Percentiles rank a stretch among this genome's conserved stretches.
These are phyloP conservation scores for Callosobruchus maculatus DNA, from an alignment of 2,888 invertebrate species.

Conservation along the genomic window DNA sequence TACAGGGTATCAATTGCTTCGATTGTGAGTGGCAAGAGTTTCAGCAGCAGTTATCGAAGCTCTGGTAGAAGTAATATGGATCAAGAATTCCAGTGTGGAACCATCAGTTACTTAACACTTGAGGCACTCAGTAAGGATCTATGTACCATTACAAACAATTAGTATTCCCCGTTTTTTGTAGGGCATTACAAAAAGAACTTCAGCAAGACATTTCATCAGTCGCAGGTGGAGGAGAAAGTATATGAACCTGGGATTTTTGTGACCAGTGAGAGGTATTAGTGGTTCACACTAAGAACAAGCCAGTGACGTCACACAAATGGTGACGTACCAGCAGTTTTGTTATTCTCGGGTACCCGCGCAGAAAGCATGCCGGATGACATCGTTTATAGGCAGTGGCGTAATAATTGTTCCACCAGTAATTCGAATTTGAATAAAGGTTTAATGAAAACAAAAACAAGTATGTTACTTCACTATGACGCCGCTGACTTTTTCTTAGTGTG, in stretches of 20 bases:
- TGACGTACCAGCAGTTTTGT: no score
- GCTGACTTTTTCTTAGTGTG: no score
- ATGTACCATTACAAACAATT: not conserved
- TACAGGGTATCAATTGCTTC: conserved; percentile 32
- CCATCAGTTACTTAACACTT: conserved; percentile 30
- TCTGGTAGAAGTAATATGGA: conserved; percentile 14
- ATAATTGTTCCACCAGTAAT: no score
- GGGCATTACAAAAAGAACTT: conserved; percentile 40
- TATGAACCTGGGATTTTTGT: conserved; percentile 40
- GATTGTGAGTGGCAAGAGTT: conserved; percentile 25
- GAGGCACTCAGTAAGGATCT: conserved; percentile 31
- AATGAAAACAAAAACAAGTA: no score
- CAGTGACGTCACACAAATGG: no score
- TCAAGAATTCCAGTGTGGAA: conserved; percentile 21
- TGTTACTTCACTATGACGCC: no score
- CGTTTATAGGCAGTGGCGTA: no score
- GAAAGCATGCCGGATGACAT: no score
- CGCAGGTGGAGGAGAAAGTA: conserved; percentile 40
- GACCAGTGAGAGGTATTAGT: conserved; percentile 39
- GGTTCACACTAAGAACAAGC: no score
- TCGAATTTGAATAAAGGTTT: no score
- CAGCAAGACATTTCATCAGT: conserved; percentile 38
- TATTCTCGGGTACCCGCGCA: no score
- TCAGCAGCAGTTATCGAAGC: conserved; percentile 11
- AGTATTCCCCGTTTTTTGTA: no score